Evolutionary conservation across 2,888 invertebrate species (phyloP), one percentile per base, ranked within the genome.

Genomic region (Hymenopus coronatus): DNA sequence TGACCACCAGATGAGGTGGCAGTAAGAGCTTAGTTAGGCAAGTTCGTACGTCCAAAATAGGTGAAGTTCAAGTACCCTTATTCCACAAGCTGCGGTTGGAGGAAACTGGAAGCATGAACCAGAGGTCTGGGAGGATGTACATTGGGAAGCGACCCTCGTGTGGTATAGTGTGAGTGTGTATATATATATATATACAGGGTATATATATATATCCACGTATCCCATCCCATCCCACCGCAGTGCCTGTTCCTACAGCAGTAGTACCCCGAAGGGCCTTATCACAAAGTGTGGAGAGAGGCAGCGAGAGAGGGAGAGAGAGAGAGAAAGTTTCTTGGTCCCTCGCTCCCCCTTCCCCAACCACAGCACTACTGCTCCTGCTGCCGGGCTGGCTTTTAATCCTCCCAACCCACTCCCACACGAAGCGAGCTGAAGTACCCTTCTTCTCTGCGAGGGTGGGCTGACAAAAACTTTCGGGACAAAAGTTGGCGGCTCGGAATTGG

Each of bases 181-280:
- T 25, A 25, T 70, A 14, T 40, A 9, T 40, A 40, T 46, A 70
- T 70, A 70, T 70, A 70, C 54, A 70, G 54, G 54, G 30, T 84
- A 84, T 84, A 84, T 84, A 84, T 25, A 33, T 85, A 85, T 85
- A 40, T 15, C 40, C 40, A 40, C 85, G 27, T 8, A 86, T 25
- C 30, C 28, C 85, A 85, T 27, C 85, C 85, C 30, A 86, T 28
- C 28, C 30, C 85, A 54, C 54, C 20, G 20, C 25, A 27, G 33
- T 70, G 54, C 54, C 54, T 70, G 54, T 70, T 70, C 54, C n/a
- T 46, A n/a, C 85, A n/a, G 87, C 70, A 30, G 28, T 70, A 70
- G 54, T 87, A 87, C 87, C 87, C 87, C 87, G 87, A 87, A 87
- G 87, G 87, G 87, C 87, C 87, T 87, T 87, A 87, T 87, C 87